A percentile compares a stretch with the other conserved stretches of the same genome.
Evolutionary conservation across 37 sponge, comb jelly and placozoan species (phyloP).

Genomic region (Spongilla lacustris): DNA sequence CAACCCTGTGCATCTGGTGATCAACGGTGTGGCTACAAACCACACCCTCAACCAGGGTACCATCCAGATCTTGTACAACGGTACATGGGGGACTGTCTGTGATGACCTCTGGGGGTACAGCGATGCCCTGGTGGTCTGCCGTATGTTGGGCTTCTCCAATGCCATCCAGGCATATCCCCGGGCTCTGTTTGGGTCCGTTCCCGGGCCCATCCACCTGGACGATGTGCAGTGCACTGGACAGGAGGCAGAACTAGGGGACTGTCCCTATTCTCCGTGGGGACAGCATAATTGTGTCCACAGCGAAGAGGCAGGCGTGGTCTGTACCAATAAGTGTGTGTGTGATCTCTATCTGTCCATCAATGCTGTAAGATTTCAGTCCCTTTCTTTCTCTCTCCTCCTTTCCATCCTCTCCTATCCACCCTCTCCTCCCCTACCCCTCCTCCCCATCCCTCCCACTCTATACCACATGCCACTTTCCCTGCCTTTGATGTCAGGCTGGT

Average conservation of each 20-base stretch:
- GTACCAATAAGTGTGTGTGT: conserved; percentile 14
- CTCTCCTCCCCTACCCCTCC: too few relatives aligned
- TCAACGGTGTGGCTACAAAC: background rate
- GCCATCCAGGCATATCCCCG: conserved; percentile 18
- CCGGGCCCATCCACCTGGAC: conserved; percentile 39
- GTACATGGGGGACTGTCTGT: conserved; percentile 50
- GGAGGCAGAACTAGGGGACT: conserved; percentile 50
- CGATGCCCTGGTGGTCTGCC: conserved; percentile 46
- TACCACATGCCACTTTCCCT: too few relatives aligned
- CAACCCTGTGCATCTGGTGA: conserved; percentile 13
- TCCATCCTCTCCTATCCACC: too few relatives aligned
- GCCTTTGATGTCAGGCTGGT: conserved; percentile 12
- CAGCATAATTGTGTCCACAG: conserved; percentile 52
- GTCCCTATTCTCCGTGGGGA: conserved; percentile 10
- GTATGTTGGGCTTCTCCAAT: conserved; percentile 39
- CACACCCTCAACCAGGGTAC: conserved; percentile 26
- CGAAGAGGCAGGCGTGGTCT: conserved; percentile 62
- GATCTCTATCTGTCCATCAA: too few relatives aligned
- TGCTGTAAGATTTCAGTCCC: too few relatives aligned
- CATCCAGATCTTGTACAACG: conserved; percentile 47
- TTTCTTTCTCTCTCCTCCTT: too few relatives aligned
- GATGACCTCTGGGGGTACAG: conserved; percentile 39
- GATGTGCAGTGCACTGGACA: conserved; percentile 55
- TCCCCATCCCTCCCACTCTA: too few relatives aligned
- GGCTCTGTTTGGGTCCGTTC: conserved; percentile 31